A percentile compares a stretch with the other conserved stretches of the same genome.
These are phyloP conservation scores for Carapus acus DNA, from an alignment of 2,797 vertebrate species.

Conservation along the genomic window DNA sequence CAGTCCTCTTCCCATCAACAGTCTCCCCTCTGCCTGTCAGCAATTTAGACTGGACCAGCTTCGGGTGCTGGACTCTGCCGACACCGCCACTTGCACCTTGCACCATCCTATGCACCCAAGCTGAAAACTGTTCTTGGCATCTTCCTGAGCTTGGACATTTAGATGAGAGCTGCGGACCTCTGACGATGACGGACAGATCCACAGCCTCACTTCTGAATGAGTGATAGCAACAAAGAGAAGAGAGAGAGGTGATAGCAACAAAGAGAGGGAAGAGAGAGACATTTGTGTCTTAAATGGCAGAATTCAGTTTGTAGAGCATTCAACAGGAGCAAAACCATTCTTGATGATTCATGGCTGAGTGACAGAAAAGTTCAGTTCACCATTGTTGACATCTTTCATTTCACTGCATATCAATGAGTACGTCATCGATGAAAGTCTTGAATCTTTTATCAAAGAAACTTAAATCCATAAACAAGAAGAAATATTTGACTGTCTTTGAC, in stretches of 20 bases:
- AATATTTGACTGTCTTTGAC: too few species aligned
- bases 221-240: slow-evolving; percentile 38
- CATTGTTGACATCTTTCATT: too few species aligned
- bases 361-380: too few species aligned
- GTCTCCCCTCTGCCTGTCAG: slow-evolving; percentile 54
- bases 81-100: slow-evolving; percentile 56
- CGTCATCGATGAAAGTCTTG: too few species aligned
- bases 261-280: too few species aligned
- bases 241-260: slow-evolving; percentile 35
- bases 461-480: too few species aligned
- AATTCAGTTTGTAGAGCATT: too few species aligned
- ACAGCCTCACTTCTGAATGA: slow-evolving; percentile 35
- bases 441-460: too few species aligned
- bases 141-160: slow-evolving; percentile 58
- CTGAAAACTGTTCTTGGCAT: slow-evolving; percentile 69
- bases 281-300: too few species aligned
- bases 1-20: slow-evolving; percentile 34
- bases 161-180: slow-evolving; percentile 36
- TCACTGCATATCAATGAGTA: too few species aligned
- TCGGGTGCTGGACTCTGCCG: slow-evolving; percentile 61
- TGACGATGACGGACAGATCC: slow-evolving; percentile 46
- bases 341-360: too few species aligned
- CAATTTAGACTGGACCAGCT: slow-evolving; percentile 44
- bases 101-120: slow-evolving; percentile 64
- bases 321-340: too few species aligned